Evolutionary conservation across 2,888 invertebrate species (phyloP).

Genomic region (Poecilobothrus nobilitatus): DNA sequence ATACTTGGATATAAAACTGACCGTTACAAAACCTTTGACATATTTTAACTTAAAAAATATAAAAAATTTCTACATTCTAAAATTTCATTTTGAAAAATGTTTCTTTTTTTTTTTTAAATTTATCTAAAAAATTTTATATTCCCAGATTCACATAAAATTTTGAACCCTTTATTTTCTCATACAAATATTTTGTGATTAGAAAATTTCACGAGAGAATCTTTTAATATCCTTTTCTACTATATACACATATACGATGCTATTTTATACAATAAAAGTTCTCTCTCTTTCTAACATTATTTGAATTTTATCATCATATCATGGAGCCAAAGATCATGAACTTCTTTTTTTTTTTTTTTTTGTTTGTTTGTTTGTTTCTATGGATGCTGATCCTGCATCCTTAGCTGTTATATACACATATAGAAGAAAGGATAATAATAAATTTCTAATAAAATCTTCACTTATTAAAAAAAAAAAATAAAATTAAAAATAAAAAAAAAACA

Average conservation of each 20-base stretch:
- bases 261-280: too few relatives aligned
- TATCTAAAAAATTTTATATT: neutral
- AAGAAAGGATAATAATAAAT: neutral
- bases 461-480: too few relatives aligned
- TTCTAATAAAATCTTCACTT: slow-evolving; percentile 4
- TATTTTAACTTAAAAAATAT: neutral
- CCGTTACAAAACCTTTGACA: slow-evolving; percentile 4
- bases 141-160: neutral
- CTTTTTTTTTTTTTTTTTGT: neutral
- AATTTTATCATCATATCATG: neutral
- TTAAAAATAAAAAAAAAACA: neutral
- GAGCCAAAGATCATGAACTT: slow-evolving; percentile 3
- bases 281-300: neutral
- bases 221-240: too few relatives aligned
- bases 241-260: too few relatives aligned
- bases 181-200: too few relatives aligned
- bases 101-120: neutral
- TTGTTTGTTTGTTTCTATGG: neutral
- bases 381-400: neutral
- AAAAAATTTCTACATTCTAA: neutral
- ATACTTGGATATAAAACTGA: neutral
- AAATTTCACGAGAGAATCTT: too few relatives aligned
- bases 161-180: neutral
- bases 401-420: neutral
- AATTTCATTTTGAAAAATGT: neutral